A percentile compares a stretch with the other conserved stretches of the same genome.
Conservation (phyloP, 2,888 invertebrate species). For the Plusia festucae region DNA sequence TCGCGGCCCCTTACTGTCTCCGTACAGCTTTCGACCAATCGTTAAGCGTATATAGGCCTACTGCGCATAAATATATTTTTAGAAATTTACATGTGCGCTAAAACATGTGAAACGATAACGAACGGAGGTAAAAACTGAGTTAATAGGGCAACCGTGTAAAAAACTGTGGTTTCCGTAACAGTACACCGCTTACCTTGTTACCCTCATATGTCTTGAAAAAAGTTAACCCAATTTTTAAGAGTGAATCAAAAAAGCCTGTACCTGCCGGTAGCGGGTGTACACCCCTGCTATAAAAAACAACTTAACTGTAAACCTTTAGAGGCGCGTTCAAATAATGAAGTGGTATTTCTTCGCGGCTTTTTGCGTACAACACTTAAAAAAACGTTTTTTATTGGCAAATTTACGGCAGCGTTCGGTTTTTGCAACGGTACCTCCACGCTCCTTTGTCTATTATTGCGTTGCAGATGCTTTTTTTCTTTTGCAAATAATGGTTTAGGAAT, state of each 20-base stretch:
- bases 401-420: constrained; percentile 74
- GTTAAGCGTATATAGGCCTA: constrained; percentile 22
- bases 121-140: constrained; percentile 70
- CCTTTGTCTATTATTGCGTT: constrained; percentile 73
- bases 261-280: constrained; percentile 82
- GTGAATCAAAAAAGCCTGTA: constrained; percentile 76
- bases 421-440: constrained; percentile 76
- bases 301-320: constrained; percentile 77
- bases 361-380: constrained; percentile 63
- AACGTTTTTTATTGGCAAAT: constrained; percentile 73
- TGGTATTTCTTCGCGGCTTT: constrained; percentile 76
- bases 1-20: constrained; percentile 60
- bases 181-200: constrained; percentile 85
- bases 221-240: constrained; percentile 82
- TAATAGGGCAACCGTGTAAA: constrained; percentile 84
- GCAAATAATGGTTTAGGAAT: constrained; percentile 56
- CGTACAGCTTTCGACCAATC: constrained; percentile 37
- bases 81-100: constrained; percentile 49
- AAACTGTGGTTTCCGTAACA: constrained; percentile 86
- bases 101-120: constrained; percentile 80
- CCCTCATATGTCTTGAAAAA: constrained; percentile 82
- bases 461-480: constrained; percentile 76
- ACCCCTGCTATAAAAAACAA: constrained; percentile 67
- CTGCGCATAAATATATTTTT: constrained; percentile 38
- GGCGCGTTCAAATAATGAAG: constrained; percentile 64